These are phyloP conservation scores for Drosophila leonis DNA, from an alignment of 2,888 invertebrate species.

Conservation along the genomic window DNA sequence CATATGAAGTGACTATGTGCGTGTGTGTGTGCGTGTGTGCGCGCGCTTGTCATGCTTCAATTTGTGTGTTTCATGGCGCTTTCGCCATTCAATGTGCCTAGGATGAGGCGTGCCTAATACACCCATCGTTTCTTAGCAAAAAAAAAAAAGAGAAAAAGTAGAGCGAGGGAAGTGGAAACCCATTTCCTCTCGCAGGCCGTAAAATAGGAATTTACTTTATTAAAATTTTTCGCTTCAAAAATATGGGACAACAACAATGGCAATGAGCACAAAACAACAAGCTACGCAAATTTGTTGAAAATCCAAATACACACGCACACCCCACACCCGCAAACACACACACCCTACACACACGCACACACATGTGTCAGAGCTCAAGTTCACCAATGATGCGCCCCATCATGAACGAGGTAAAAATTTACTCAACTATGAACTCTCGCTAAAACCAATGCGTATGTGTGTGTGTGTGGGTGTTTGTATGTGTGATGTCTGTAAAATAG, in stretches of 20 bases:
- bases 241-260: constrained; percentile 71
- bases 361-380: constrained; percentile 35
- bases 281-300: constrained; percentile 60
- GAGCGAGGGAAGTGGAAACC: constrained; percentile 7
- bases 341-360: not conserved
- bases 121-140: constrained; percentile 36
- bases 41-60: constrained; percentile 44
- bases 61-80: constrained; percentile 41
- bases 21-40: constrained; percentile 1
- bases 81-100: constrained; percentile 24
- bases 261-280: constrained; percentile 63
- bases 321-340: constrained; percentile 3
- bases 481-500: constrained; percentile 58
- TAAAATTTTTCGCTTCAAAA: constrained; percentile 79
- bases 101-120: constrained; percentile 45
- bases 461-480: not conserved
- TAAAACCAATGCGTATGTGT: constrained; percentile 17
- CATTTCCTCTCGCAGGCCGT: constrained; percentile 47
- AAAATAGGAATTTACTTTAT: constrained; percentile 81
- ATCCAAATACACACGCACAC: constrained; percentile 25
- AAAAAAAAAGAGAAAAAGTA: not conserved
- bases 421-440: constrained; percentile 76
- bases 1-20: constrained; percentile 39
- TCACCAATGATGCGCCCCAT: constrained; percentile 53
- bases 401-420: constrained; percentile 78